phyloP scores from a whole-genome alignment of 2,113 vertebrate genomes.

The Pomatostomus ruficeps region DNA sequence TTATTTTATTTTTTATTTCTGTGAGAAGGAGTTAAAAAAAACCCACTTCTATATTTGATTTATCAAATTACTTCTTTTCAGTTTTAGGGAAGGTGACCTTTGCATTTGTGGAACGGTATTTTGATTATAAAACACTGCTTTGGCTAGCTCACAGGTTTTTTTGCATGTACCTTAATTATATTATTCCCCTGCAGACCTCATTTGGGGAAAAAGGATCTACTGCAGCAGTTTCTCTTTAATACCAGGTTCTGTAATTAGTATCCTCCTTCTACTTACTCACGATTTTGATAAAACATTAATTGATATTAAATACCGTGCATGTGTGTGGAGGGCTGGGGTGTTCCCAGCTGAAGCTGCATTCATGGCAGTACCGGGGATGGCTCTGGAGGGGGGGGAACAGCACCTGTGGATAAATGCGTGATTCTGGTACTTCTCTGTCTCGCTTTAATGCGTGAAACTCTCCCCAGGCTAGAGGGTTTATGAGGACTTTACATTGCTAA shows the following conservation, averaged over 20 bases:
- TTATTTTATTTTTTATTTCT: background rate
- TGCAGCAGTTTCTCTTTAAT: slow-evolving; percentile 2
- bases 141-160: slow-evolving; percentile 3
- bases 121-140: slow-evolving; percentile 37
- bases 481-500: background rate
- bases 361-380: background rate
- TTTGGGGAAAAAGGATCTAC: background rate
- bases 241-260: slow-evolving; percentile 26
- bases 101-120: slow-evolving; percentile 16
- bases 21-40: background rate
- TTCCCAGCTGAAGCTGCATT: background rate
- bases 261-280: background rate
- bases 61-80: background rate
- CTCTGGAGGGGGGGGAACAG: background rate
- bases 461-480: background rate
- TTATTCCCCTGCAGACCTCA: slow-evolving; percentile 28
- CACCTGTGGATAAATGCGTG: background rate
- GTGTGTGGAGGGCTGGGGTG: background rate
- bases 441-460: background rate
- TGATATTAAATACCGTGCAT: background rate
- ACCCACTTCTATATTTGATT: background rate
- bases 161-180: slow-evolving; percentile 3
- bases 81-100: slow-evolving; percentile 51
- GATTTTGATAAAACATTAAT: background rate
- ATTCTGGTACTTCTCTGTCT: background rate